Base-by-base conservation (phyloP, 2,888 invertebrate species). In the Tiliacea aurago region DNA sequence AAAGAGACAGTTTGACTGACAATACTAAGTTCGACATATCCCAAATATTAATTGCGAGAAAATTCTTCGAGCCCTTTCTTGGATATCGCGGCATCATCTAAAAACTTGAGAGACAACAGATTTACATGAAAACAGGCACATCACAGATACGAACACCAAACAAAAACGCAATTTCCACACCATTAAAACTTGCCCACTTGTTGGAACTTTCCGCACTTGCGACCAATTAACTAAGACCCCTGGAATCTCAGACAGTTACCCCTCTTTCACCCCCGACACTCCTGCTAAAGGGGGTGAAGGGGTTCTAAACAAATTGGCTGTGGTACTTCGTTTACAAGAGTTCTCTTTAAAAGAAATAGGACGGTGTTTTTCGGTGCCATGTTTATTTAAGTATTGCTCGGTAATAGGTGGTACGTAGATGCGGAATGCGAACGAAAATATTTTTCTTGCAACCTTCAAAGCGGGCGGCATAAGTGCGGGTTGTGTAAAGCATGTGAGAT, bases 101-200 rank as follows among this genome's bases (percentile, higher is more conserved):
- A 67, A 81, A 85, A 80, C 83, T 86, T 80, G 58, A 71, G 71
- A 86, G 84, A 89, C 90, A 90, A 87, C 86, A 86, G 88, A 91
- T 92, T 90, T 91, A 89, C 90, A 89, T 90, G 88, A 85, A 85
- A 90, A 90, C 90, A 86, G 86, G 89, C 85, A 90, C 91, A 93
- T 92, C 91, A 85, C 88, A 88, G 91, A 91, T 90, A 90, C 90
- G 88, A 84, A 87, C 86, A 84, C 89, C 90, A 91, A 93, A 93
- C 93, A 93, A 93, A 94, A 93, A 93, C 92, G 91, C 92, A 92
- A 94, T 94, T 93, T 93, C 90, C 93, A 92, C 93, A 89, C 92
- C 93, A 93, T 94, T 94, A 93, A 93, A 94, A 93, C 90, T 93
- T 93, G 90, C 84, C 91, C 91, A 91, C 92, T 93, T 91, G 91